These are phyloP conservation scores for Gambusia affinis DNA, from an alignment of 2,113 vertebrate species.

Conservation along the genomic window DNA sequence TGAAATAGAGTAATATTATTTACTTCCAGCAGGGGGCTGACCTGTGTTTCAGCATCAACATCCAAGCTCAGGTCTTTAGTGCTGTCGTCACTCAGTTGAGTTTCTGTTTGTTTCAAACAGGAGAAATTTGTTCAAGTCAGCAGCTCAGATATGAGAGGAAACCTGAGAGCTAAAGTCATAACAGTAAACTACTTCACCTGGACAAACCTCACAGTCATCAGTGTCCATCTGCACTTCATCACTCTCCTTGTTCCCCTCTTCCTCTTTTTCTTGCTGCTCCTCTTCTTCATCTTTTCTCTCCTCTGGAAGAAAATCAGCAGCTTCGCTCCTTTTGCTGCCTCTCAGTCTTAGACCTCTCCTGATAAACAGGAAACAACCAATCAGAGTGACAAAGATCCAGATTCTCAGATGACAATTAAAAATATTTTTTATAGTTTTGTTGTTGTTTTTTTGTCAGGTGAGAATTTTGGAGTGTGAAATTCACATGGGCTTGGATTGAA, in stretches of 20 bases:
- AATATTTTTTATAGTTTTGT: too few relatives aligned
- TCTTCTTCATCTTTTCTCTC: neutral
- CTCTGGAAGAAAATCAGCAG: neutral
- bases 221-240: slow-evolving; percentile 72
- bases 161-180: neutral
- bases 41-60: slow-evolving; percentile 18
- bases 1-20: too few relatives aligned
- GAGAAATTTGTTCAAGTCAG: neutral
- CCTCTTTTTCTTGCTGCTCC: neutral
- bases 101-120: slow-evolving; percentile 81
- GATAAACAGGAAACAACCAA: neutral
- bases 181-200: slow-evolving; percentile 76
- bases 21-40: slow-evolving; percentile 3
- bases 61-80: slow-evolving; percentile 51
- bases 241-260: slow-evolving; percentile 35
- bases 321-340: neutral
- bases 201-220: slow-evolving; percentile 77
- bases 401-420: too few relatives aligned
- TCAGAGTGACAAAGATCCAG: neutral
- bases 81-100: slow-evolving; percentile 74
- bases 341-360: slow-evolving; percentile 49
- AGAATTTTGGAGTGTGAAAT: neutral
- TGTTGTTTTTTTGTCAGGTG: too few relatives aligned
- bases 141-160: neutral
- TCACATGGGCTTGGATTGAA: neutral